Conservation (phyloP, 2,888 invertebrate genomes). For the Heliconius ismenius region DNA sequence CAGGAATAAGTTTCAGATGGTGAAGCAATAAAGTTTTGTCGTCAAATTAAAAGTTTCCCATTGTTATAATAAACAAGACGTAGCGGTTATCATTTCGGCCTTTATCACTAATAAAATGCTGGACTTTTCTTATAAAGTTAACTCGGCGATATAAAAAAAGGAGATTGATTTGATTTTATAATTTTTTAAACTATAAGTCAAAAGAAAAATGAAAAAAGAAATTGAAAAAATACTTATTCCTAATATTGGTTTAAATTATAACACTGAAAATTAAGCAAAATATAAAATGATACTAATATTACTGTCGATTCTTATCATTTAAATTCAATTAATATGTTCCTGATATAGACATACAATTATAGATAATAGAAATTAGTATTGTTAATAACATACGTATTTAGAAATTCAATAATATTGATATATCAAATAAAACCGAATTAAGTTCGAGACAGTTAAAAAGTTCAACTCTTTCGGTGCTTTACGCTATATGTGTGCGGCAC, state of each 20-base stretch:
- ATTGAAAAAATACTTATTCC: too few species aligned
- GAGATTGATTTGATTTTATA: too few species aligned
- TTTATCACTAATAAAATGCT: not conserved
- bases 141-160: not conserved
- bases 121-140: not conserved
- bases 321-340: too few species aligned
- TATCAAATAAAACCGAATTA: not conserved
- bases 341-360: not conserved
- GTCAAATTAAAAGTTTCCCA: constrained; percentile 14
- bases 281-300: too few species aligned
- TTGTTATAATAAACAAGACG: constrained; percentile 23
- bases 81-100: constrained; percentile 6
- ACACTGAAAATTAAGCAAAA: too few species aligned
- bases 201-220: too few species aligned
- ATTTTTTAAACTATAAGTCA: too few species aligned
- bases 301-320: too few species aligned
- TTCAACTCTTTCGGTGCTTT: too few species aligned
- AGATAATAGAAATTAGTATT: not conserved
- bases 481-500: too few species aligned
- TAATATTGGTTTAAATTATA: too few species aligned
- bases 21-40: constrained; percentile 18
- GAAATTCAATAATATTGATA: not conserved
- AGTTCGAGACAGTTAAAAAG: too few species aligned
- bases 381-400: not conserved
- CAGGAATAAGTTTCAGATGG: constrained; percentile 2